Evolutionary conservation across 2,113 vertebrate species (phyloP), one percentile per base, ranked within the genome.

Genomic region (Perca schrenkii): DNA sequence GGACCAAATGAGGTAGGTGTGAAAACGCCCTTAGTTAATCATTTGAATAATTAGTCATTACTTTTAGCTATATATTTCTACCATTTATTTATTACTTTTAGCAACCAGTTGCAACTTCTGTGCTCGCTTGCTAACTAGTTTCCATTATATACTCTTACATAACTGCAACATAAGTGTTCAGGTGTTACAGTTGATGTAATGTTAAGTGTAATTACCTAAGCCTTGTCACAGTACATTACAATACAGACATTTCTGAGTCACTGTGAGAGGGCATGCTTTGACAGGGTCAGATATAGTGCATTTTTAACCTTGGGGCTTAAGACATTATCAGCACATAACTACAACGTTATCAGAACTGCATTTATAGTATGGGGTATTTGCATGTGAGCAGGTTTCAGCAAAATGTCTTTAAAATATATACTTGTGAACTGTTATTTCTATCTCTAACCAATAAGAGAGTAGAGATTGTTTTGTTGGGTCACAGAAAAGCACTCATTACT

Each of bases 211-310:
- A 74, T 74, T 54, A 68, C 34, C 43, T 34, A 3, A 71, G 43
- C 21, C 53, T 62, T 40, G 65, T 75, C 50, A 40, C n/a, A 60
- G 60, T 17, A 64, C 53, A 74, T 73, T 56, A 69, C 72, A 71
- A 47, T 47, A 53, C 7, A 71, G 36, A 8, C 81, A 34, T 22
- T 7, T 8, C 12, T 47, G 64, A 78, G 75, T 86, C 72, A 89
- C 46, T 54, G 54, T 67, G 56, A 36, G 58, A 85, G 52, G 22
- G 7, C 8, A 11, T 58, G 22, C 47, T 61, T 47, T 49, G 19
- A 49, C 66, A 31, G 34, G 4, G 47, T 74, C 6, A 56, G 19
- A 62, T 43, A 15, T 21, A 16, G 13, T 66, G 4, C 22, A 70
- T 56, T 57, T 53, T 71, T 74, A 77, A 79, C 69, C 49, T 57